phyloP scores from a whole-genome alignment of 2,113 vertebrate species.

The Psilopsiagon aymara region DNA sequence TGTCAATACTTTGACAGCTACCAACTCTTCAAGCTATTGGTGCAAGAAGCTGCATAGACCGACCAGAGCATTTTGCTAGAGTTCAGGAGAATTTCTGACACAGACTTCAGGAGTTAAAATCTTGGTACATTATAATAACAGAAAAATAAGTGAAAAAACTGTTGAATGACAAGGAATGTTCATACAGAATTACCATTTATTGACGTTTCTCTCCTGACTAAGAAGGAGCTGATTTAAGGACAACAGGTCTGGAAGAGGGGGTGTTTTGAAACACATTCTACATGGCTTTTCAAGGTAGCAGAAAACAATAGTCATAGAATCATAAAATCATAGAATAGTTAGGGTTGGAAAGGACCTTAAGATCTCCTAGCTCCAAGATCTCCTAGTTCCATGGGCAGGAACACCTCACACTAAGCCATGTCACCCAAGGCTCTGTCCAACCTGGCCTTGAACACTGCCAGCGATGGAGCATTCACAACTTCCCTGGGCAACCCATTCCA shows the following conservation, averaged over 20 bases:
- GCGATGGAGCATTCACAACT: too few species aligned
- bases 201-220: neutral
- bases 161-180: neutral
- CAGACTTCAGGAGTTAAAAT: neutral
- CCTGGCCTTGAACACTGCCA: too few species aligned
- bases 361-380: too few species aligned
- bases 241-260: neutral
- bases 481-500: too few species aligned
- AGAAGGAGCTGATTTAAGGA: neutral
- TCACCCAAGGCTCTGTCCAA: too few species aligned
- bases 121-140: neutral
- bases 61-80: neutral
- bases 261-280: neutral
- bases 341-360: too few species aligned
- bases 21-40: neutral
- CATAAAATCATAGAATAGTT: too few species aligned
- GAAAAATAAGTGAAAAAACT: neutral
- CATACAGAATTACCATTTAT: neutral
- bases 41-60: neutral
- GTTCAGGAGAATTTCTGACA: neutral
- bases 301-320: neutral
- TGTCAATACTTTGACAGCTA: neutral
- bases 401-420: too few species aligned
- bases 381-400: too few species aligned
- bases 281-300: neutral